phyloP scores from a whole-genome alignment of 1,140 invertebrate species.

The Andrena cerasifolii region DNA sequence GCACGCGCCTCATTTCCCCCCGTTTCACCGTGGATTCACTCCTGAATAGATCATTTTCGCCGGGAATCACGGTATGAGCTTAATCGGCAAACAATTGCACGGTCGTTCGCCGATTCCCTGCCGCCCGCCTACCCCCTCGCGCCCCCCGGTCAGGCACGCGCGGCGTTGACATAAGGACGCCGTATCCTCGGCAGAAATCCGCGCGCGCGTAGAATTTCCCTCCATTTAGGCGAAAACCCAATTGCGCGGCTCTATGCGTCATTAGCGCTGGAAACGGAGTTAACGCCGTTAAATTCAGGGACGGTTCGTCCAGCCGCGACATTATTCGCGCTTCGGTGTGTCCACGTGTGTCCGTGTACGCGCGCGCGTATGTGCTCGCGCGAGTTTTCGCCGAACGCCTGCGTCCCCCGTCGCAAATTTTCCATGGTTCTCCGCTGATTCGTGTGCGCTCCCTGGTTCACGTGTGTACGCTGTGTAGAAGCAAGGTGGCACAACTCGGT shows the following conservation, averaged over 20 bases:
- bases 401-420: too few relatives aligned
- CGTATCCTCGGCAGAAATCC: constrained; percentile 46
- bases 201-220: constrained; percentile 55
- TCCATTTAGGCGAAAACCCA: constrained; percentile 70
- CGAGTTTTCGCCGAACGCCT: background rate
- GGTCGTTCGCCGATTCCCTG: constrained; percentile 21
- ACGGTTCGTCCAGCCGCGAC: constrained; percentile 68
- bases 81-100: constrained; percentile 50
- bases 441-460: background rate
- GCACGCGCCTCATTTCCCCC: background rate
- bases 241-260: constrained; percentile 77
- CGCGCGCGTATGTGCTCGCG: background rate
- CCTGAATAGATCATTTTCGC: constrained; percentile 63
- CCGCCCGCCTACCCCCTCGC: background rate
- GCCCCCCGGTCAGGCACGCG: background rate
- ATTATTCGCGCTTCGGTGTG: constrained; percentile 67
- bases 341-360: background rate
- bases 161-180: constrained; percentile 48
- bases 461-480: background rate
- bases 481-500: constrained; percentile 5
- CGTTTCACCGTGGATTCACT: background rate
- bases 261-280: constrained; percentile 78
- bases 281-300: constrained; percentile 75
- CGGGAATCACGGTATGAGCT: constrained; percentile 35
- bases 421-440: background rate